Conservation (phyloP, 2,113 vertebrate species). For the Monopterus albus region DNA sequence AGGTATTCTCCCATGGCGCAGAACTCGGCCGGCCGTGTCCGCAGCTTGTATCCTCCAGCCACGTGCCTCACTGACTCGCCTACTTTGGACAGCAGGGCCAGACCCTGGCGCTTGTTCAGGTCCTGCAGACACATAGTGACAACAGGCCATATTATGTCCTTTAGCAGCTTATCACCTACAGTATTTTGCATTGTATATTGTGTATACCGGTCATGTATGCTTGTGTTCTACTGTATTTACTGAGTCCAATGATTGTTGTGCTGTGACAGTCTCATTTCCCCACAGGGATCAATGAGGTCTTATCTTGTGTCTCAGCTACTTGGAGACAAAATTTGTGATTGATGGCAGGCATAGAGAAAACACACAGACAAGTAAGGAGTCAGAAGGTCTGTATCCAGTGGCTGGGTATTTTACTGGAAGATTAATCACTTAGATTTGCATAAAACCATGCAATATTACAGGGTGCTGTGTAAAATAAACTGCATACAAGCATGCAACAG, state of each 20-base stretch:
- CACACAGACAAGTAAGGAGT: neutral
- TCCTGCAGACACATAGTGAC: constrained; percentile 80
- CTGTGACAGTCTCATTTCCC: constrained; percentile 25
- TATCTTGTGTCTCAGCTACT: constrained; percentile 14
- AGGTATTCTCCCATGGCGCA: constrained; percentile 93
- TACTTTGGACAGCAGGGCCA: constrained; percentile 92
- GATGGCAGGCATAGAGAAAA: neutral
- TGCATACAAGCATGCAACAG: too few relatives aligned
- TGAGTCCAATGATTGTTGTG: constrained; percentile 28
- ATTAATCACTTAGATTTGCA: neutral
- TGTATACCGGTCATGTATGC: neutral
- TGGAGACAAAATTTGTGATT: constrained; percentile 3
- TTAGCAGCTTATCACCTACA: neutral
- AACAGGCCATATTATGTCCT: neutral
- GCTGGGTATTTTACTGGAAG: neutral
- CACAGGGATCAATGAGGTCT: constrained; percentile 31
- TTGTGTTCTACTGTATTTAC: neutral
- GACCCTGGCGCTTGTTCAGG: constrained; percentile 96
- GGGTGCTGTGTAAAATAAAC: too few relatives aligned
- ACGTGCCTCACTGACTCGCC: constrained; percentile 95
- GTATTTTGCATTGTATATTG: neutral
- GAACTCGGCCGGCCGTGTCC: constrained; percentile 91
- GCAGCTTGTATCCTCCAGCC: constrained; percentile 94
- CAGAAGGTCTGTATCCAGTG: neutral
- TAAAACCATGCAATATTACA: too few relatives aligned